phyloP scores from a whole-genome alignment of 2,113 vertebrate species.

The Dermatemys mawii region DNA sequence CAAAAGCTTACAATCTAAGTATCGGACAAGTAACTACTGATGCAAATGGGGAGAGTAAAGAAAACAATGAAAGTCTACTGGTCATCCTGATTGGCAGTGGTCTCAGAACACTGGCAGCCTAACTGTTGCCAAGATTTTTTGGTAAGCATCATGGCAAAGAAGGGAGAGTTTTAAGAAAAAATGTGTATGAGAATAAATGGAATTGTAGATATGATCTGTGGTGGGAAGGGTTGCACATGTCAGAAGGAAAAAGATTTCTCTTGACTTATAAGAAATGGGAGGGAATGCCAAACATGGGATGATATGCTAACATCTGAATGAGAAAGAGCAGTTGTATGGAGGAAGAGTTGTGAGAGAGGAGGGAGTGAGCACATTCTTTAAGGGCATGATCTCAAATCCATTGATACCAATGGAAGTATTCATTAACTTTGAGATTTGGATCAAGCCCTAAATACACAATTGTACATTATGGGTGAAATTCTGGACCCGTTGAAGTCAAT shows the following conservation, averaged over 20 bases:
- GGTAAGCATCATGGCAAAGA: not conserved
- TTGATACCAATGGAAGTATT: not conserved
- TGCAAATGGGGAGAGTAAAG: not conserved
- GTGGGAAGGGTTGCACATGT: not conserved
- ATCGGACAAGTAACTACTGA: not conserved
- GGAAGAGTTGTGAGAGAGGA: too few species aligned
- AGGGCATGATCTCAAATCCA: not conserved
- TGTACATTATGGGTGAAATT: too few species aligned
- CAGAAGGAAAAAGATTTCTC: not conserved
- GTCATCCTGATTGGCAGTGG: not conserved
- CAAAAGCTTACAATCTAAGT: not conserved
- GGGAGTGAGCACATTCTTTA: not conserved
- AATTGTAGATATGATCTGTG: not conserved
- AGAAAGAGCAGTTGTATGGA: not conserved
- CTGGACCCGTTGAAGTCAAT: not conserved
- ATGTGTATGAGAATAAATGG: not conserved
- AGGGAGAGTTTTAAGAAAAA: not conserved
- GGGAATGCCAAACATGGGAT: not conserved
- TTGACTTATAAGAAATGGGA: not conserved
- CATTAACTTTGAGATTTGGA: not conserved
- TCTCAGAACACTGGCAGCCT: not conserved
- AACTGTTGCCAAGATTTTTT: not conserved
- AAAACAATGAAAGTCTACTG: not conserved
- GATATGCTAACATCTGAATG: fast-evolving
- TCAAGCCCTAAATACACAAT: not conserved